Evolutionary conservation across 2,113 vertebrate species (phyloP), one percentile per base, ranked within the genome.

Genomic region (Albula goreensis): DNA sequence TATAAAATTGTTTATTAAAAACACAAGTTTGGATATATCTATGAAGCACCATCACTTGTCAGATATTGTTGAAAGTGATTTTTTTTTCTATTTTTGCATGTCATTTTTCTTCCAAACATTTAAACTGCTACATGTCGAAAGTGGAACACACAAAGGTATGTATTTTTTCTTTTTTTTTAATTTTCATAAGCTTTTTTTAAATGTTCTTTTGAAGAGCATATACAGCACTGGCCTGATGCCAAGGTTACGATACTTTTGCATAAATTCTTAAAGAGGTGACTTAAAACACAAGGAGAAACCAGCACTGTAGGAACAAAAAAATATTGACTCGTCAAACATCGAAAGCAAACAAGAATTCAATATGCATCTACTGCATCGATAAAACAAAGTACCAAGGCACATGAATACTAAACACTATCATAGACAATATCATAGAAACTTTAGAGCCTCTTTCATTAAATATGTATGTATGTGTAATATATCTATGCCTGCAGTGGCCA

Each of bases 361-460:
- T 94, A 89, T 86, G 87, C 89, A 91, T 93, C 91, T 95, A 93
- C 82, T 88, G 90, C 90, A 91, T 93, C 90, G 91, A 95, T 92
- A 94, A 93, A 94, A 94, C 92, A 89, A 96, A 98, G 97, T 98
- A 98, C 97, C 97, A 96, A 95, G 93, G 96, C 95, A 95, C 93
- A 92, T 93, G 93, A 96, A 96, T 90, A 95, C 91, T 92, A 94
- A 94, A 94, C 90, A 94, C 92, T 90, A 94, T 93, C 91, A 88
- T 91, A 91, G 91, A 96, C 89, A 92, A 66, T 84, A 88, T 86
- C 91, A 81, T 85, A 78, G 80, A 91, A 90, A 90, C 90, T 92
- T 90, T 90, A 91, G 90, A 86, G 50, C 80, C 86, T 92, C 87
- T 89, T 88, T 87, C 87, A 95, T 94, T 94, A 91, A 95, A 91